Evolutionary conservation across 2,113 vertebrate genomes (phyloP).

Genomic region (Daubentonia madagascariensis): DNA sequence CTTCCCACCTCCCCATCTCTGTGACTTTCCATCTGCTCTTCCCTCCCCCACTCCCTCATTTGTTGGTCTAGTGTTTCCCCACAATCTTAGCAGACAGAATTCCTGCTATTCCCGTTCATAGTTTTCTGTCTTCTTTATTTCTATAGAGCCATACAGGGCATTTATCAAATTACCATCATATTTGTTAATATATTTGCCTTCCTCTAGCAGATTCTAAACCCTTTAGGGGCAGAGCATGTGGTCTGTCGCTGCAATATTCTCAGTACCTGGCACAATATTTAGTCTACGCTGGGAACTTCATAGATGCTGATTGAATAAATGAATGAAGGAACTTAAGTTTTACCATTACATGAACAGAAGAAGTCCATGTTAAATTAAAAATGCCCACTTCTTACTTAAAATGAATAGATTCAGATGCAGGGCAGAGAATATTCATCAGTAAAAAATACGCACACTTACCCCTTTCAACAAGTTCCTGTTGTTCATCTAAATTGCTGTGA

Average conservation of each 20-base stretch:
- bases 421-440: background rate
- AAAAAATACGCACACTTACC: constrained; percentile 81
- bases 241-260: background rate
- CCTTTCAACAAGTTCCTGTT: constrained; percentile 82
- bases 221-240: background rate
- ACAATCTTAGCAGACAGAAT: background rate
- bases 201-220: background rate
- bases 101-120: background rate
- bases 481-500: constrained; percentile 84
- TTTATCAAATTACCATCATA: background rate
- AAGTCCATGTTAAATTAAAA: background rate
- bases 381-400: background rate
- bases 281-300: background rate
- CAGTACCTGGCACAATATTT: background rate
- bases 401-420: background rate
- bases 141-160: background rate
- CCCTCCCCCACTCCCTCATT: no score
- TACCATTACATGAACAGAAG: background rate
- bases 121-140: background rate
- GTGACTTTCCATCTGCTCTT: no score
- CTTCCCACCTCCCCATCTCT: background rate
- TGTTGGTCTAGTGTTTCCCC: background rate
- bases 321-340: background rate
- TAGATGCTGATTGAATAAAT: background rate
- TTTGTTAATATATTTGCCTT: background rate